These are phyloP conservation scores for Odontamblyopus rebecca DNA, from an alignment of 2,797 vertebrate genomes.

Conservation along the genomic window DNA sequence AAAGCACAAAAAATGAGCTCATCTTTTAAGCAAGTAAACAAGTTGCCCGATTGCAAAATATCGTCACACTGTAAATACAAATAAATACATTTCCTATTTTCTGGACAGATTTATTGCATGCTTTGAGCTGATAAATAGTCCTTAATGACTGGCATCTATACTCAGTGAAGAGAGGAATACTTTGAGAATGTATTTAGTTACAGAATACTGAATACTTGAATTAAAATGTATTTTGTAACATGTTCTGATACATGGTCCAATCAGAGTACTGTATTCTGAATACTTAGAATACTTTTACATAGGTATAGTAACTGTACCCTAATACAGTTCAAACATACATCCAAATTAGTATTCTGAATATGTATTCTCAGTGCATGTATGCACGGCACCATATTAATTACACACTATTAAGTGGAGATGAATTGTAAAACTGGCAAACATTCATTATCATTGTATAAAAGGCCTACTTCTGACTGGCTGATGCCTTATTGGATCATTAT, in stretches of 20 bases:
- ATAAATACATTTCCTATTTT: neutral
- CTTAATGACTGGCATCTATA: neutral
- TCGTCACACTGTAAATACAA: too few species aligned
- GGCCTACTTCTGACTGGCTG: neutral
- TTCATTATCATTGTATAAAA: neutral
- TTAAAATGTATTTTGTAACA: too few species aligned
- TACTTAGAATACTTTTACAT: too few species aligned
- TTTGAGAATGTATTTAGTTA: too few species aligned
- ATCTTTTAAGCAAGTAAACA: slow-evolving; percentile 25
- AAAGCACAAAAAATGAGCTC: slow-evolving; percentile 24
- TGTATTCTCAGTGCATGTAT: too few species aligned
- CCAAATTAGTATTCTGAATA: too few species aligned
- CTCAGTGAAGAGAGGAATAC: too few species aligned
- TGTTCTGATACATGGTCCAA: too few species aligned
- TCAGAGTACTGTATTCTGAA: too few species aligned
- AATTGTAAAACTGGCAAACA: neutral
- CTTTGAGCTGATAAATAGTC: neutral
- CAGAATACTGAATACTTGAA: too few species aligned
- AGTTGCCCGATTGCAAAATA: neutral
- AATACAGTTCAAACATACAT: too few species aligned
- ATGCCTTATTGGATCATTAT: neutral
- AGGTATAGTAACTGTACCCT: too few species aligned
- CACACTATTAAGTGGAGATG: neutral
- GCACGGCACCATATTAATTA: slow-evolving; percentile 7
- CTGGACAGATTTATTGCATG: neutral